Evolutionary conservation across 2,888 invertebrate genomes (phyloP), one percentile per base, ranked within the genome.

Genomic region (Drosophila heteroneura): DNA sequence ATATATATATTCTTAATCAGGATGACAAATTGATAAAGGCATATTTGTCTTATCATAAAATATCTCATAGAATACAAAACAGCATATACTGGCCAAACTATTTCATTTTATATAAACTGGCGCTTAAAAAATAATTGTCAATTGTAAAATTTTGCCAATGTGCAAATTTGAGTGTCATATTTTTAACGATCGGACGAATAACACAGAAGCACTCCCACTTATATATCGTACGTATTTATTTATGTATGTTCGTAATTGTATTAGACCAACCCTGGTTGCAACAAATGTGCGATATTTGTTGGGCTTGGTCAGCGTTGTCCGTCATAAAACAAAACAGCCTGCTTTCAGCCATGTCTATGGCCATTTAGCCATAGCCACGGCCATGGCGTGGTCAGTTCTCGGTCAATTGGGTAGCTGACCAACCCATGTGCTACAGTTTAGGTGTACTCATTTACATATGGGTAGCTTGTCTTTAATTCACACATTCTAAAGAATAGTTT

Each of bases 371-470:
- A 33, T 51, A 59, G 64, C 76, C 82, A 84, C 85, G 84, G 66
- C 72, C 83, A 79, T 82, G 77, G 77, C 79, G 74, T 70, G 81
- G 79, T 80, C 76, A 79, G 49, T 65, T 67, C 79, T 79, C 61
- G 82, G 84, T 70, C 85, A 81, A 70, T 72, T 69, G 78, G 74
- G 74, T 81, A 83, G 70, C 65, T 78, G 70, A 60, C 59, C 67
- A 72, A 77, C 85, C 85, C 85, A 85, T 75, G 85, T 85, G 85
- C 70, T 85, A 88, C 82, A 88, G 58, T 88, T 88, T 69, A 85
- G 76, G 73, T 85, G 58, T 47, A 77, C 82, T 75, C 70, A 88
- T 85, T 85, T 83, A 73, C 89, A 88, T 88, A 82, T 63, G 49
- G 56, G 51, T 72, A 56, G 30, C 67, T 28, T n/a, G 28, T 41